A percentile compares a stretch with the other conserved stretches of the same genome.
Conservation (phyloP, 2,888 invertebrate species). For the Tribolium freemani region DNA sequence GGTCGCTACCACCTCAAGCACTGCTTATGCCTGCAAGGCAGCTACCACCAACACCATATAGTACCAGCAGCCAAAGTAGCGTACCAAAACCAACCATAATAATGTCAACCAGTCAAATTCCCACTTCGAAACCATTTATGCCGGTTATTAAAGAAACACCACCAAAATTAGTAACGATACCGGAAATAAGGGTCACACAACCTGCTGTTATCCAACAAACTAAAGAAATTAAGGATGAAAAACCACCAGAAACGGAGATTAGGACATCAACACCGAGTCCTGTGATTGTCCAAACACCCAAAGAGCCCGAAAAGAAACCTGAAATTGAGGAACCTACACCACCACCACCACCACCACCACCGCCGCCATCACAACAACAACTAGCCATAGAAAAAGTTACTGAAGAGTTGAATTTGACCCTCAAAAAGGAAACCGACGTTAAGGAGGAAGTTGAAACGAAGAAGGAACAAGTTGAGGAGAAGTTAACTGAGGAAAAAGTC, state of each 20-base stretch:
- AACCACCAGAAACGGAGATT: constrained; percentile 33
- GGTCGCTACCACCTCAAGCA: constrained; percentile 54
- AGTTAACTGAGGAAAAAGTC: constrained; percentile 43
- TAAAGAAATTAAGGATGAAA: constrained; percentile 48
- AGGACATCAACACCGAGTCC: constrained; percentile 68
- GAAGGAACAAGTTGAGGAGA: constrained; percentile 51
- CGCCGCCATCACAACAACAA: constrained; percentile 38
- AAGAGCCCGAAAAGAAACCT: constrained; percentile 44
- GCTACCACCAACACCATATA: constrained; percentile 50
- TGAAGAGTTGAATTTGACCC: constrained; percentile 60
- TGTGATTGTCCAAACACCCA: constrained; percentile 65
- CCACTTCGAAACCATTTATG: constrained; percentile 53
- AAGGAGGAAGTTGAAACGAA: constrained; percentile 52
- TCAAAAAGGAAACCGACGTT: constrained; percentile 57
- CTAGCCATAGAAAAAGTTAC: constrained; percentile 61
- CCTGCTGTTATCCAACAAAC: constrained; percentile 38
- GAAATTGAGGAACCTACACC: constrained; percentile 18
- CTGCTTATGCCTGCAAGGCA: constrained; percentile 57
- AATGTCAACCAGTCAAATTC: constrained; percentile 42
- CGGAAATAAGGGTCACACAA: constrained; percentile 34
- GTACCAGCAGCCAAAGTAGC: not conserved
- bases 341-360: too few relatives aligned
- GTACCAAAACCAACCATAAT: constrained; percentile 25
- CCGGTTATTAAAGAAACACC: constrained; percentile 62
- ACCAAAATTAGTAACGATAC: constrained; percentile 31